Conservation (phyloP, 2,113 vertebrate species). For the Leptocoma aspasia region DNA sequence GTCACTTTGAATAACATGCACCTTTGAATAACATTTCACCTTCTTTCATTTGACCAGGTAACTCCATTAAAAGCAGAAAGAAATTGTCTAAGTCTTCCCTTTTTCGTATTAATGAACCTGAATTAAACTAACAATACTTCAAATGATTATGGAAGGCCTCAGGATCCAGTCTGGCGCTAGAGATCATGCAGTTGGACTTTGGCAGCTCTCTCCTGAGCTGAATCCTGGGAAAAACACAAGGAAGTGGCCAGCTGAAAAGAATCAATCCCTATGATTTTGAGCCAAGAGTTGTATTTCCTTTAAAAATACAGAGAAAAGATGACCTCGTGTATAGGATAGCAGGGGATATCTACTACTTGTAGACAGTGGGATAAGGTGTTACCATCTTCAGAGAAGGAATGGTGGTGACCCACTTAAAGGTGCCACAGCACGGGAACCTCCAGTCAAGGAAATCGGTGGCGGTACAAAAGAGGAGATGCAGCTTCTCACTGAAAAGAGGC, state of each 20-base stretch:
- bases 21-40: background rate
- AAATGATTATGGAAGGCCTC: background rate
- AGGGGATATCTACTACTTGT: background rate
- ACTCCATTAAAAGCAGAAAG: background rate
- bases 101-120: background rate
- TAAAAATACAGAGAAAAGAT: background rate
- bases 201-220: background rate
- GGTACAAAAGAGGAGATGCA: background rate
- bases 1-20: background rate
- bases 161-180: background rate
- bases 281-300: background rate
- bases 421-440: background rate
- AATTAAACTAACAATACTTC: background rate
- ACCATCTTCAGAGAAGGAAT: background rate
- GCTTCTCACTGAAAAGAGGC: background rate
- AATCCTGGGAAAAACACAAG: background rate
- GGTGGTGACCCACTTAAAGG: background rate
- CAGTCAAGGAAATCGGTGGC: background rate
- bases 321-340: background rate
- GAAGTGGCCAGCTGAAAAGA: background rate
- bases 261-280: background rate
- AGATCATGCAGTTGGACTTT: background rate
- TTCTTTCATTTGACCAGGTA: background rate
- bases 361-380: background rate
- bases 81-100: background rate